phyloP scores from a whole-genome alignment of 2,797 vertebrate species.

The Picus viridis region DNA sequence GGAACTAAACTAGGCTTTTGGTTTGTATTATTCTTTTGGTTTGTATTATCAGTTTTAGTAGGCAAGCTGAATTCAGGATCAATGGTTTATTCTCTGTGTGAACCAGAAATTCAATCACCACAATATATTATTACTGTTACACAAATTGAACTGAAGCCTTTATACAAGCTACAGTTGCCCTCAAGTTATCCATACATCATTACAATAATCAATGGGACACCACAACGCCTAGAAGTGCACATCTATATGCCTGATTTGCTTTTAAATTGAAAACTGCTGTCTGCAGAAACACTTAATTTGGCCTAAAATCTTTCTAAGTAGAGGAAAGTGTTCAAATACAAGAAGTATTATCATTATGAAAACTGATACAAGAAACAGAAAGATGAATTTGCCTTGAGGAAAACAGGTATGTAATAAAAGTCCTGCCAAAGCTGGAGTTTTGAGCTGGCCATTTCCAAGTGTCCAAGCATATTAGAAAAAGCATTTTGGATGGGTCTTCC shows the following conservation, averaged over 20 bases:
- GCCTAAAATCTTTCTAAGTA: neutral
- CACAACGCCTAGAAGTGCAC: neutral
- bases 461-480: neutral
- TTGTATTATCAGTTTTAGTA: neutral
- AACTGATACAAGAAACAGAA: neutral
- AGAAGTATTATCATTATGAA: neutral
- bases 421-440: neutral
- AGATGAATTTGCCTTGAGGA: neutral
- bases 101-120: neutral
- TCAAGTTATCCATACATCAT: neutral
- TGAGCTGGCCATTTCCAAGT: neutral
- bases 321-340: neutral
- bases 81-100: neutral
- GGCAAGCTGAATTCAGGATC: neutral
- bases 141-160: slow-evolving; percentile 27
- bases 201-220: neutral
- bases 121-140: neutral
- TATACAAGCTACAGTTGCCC: neutral
- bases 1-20: neutral
- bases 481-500: neutral
- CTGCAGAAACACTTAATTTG: neutral
- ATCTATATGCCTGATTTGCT: neutral
- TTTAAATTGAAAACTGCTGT: neutral
- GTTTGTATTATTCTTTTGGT: neutral
- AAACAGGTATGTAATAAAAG: neutral